phyloP scores from a whole-genome alignment of 1,140 invertebrate species.

The Platyura marginata region DNA sequence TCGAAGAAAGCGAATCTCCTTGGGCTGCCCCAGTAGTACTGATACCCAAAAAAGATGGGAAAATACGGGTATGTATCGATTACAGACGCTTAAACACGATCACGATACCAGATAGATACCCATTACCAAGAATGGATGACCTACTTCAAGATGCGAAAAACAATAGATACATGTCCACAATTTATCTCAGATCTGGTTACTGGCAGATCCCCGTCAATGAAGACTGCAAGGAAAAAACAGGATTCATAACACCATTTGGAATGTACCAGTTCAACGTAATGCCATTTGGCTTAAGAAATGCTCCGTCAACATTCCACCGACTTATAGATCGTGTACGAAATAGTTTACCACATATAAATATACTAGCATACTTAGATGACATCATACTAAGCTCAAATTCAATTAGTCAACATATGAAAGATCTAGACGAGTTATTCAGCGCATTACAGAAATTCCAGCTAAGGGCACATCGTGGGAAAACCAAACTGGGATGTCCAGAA shows the following conservation, averaged over 20 bases:
- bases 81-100: slow-evolving; percentile 12
- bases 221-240: slow-evolving; percentile 24
- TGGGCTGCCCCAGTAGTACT: slow-evolving; percentile 20
- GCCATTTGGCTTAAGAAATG: slow-evolving; percentile 21
- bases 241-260: slow-evolving; percentile 20
- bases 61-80: slow-evolving; percentile 12
- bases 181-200: slow-evolving; percentile 30
- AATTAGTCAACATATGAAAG: slow-evolving; percentile 16
- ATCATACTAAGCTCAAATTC: slow-evolving; percentile 18
- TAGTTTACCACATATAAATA: slow-evolving; percentile 9
- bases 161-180: slow-evolving; percentile 22
- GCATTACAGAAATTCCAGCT: no score
- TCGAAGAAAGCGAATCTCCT: slow-evolving; percentile 16
- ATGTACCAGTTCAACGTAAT: slow-evolving; percentile 17
- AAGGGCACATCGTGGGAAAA: no score
- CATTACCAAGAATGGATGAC: slow-evolving; percentile 28
- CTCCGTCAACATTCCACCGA: slow-evolving; percentile 25
- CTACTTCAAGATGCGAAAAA: slow-evolving; percentile 23
- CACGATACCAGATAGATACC: slow-evolving; percentile 20
- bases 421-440: no score
- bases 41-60: slow-evolving; percentile 19
- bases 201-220: slow-evolving; percentile 23
- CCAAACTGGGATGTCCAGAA: no score
- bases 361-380: slow-evolving; percentile 23
- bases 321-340: slow-evolving; percentile 16